phyloP scores from a whole-genome alignment of 2,888 invertebrate species.

The Lochmaea capreae region DNA sequence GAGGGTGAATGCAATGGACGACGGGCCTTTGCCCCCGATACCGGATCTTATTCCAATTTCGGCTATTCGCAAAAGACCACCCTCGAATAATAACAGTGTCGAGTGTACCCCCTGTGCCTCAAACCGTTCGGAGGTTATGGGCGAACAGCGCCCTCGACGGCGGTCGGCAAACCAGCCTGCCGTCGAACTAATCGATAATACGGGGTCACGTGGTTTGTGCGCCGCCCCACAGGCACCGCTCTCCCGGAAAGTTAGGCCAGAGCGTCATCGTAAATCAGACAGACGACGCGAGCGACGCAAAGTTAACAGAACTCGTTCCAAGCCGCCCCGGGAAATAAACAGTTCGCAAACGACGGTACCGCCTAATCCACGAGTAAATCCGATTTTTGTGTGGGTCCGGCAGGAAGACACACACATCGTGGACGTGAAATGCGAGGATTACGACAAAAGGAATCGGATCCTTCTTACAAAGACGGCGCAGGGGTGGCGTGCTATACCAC shows the following conservation, averaged over 20 bases:
- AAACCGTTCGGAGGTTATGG: slow-evolving; percentile 61
- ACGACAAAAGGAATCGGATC: slow-evolving; percentile 87
- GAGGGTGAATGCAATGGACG: slow-evolving; percentile 60
- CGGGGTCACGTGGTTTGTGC: slow-evolving; percentile 64
- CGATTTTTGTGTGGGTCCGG: slow-evolving; percentile 87
- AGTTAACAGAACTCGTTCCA: slow-evolving; percentile 51
- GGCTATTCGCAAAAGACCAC: slow-evolving; percentile 59
- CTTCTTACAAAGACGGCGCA: slow-evolving; percentile 83
- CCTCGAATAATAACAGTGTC: slow-evolving; percentile 47
- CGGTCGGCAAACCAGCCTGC: slow-evolving; percentile 60
- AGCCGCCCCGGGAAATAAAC: slow-evolving; percentile 42
- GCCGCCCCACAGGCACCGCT: slow-evolving; percentile 63
- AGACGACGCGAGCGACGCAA: slow-evolving; percentile 63
- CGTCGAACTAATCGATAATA: slow-evolving; percentile 64
- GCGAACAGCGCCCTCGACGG: slow-evolving; percentile 64
- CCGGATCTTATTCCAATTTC: slow-evolving; percentile 65
- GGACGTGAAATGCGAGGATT: slow-evolving; percentile 88
- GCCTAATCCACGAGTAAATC: slow-evolving; percentile 76
- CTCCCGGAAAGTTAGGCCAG: slow-evolving; percentile 64
- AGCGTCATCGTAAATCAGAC: slow-evolving; percentile 67
- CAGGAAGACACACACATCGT: slow-evolving; percentile 84
- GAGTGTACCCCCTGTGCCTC: slow-evolving; percentile 58
- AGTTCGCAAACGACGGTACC: slow-evolving; percentile 60
- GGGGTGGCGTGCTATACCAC: slow-evolving; percentile 86
- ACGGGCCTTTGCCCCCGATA: slow-evolving; percentile 64